A percentile compares a stretch with the other conserved stretches of the same genome.
Evolutionary conservation across 2,888 invertebrate species (phyloP).

Genomic region (Stenurella melanura): DNA sequence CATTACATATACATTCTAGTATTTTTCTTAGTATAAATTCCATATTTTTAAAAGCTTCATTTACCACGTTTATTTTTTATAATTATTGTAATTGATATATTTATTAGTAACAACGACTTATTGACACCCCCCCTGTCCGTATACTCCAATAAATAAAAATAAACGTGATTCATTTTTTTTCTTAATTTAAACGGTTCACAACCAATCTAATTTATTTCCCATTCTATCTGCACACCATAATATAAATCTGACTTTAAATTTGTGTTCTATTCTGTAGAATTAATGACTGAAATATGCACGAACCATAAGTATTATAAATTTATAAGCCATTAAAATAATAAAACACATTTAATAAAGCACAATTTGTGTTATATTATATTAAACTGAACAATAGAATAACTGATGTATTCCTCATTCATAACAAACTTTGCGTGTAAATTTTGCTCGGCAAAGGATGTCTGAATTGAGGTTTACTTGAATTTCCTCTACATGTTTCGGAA

Average conservation of each 20-base stretch:
- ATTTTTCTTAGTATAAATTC: too few species aligned
- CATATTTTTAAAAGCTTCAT: too few species aligned
- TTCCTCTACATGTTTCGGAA: constrained; percentile 10
- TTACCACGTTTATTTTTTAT: too few species aligned
- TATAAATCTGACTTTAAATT: neutral
- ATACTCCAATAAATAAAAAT: too few species aligned
- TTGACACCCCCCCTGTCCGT: too few species aligned
- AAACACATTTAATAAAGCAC: constrained; percentile 20
- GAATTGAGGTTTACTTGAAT: constrained; percentile 21
- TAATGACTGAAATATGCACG: neutral
- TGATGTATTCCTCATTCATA: constrained; percentile 22
- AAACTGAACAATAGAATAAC: constrained; percentile 21
- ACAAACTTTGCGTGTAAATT: constrained; percentile 19
- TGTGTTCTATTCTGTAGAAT: neutral
- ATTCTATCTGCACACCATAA: neutral
- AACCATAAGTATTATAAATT: constrained; percentile 9
- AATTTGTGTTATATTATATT: constrained; percentile 11
- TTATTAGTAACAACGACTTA: too few species aligned
- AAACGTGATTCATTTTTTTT: too few species aligned
- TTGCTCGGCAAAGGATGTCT: constrained; percentile 12
- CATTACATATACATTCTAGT: too few species aligned
- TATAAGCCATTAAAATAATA: constrained; percentile 15
- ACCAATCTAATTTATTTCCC: too few species aligned
- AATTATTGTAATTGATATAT: too few species aligned
- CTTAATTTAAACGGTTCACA: too few species aligned